phyloP scores from a whole-genome alignment of 92 coral and sea anemone species.

The Zoanthus sociatus region DNA sequence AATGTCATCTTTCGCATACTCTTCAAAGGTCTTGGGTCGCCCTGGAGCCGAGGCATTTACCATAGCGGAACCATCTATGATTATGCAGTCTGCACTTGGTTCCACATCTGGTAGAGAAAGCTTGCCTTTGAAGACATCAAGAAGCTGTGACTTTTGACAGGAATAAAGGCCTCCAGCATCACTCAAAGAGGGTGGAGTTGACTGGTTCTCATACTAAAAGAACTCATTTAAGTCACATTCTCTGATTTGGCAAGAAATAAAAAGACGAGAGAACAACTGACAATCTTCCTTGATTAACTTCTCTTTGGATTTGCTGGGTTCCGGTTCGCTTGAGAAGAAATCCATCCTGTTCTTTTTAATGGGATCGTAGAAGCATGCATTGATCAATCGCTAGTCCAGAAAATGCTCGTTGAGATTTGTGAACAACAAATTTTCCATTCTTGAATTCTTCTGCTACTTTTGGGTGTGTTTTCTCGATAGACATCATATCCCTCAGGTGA shows the following conservation, averaged over 20 bases:
- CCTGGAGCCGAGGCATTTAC: constrained; percentile 50
- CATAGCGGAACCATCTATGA: constrained; percentile 26
- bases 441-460: constrained; percentile 54
- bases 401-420: constrained; percentile 52
- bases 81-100: constrained; percentile 55
- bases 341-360: constrained; percentile 49
- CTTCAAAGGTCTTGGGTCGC: constrained; percentile 47
- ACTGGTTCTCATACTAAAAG: constrained; percentile 50
- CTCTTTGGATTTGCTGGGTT: constrained; percentile 47
- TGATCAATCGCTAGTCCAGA: constrained; percentile 62
- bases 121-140: constrained; percentile 46
- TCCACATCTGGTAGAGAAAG: constrained; percentile 49
- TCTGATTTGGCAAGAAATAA: constrained; percentile 64
- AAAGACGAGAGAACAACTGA: constrained; percentile 54
- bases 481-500: constrained; percentile 57
- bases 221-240: constrained; percentile 62
- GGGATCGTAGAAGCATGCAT: constrained; percentile 51
- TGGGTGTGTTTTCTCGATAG: constrained; percentile 45
- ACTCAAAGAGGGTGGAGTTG: constrained; percentile 39
- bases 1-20: constrained; percentile 56
- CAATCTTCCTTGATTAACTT: constrained; percentile 37
- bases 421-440: constrained; percentile 54
- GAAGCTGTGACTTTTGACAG: constrained; percentile 63
- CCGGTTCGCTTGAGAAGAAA: constrained; percentile 49
- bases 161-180: constrained; percentile 58